Evolutionary conservation across 2,113 vertebrate genomes (phyloP), one percentile per base, ranked within the genome.

Genomic region (Cottus gobio): DNA sequence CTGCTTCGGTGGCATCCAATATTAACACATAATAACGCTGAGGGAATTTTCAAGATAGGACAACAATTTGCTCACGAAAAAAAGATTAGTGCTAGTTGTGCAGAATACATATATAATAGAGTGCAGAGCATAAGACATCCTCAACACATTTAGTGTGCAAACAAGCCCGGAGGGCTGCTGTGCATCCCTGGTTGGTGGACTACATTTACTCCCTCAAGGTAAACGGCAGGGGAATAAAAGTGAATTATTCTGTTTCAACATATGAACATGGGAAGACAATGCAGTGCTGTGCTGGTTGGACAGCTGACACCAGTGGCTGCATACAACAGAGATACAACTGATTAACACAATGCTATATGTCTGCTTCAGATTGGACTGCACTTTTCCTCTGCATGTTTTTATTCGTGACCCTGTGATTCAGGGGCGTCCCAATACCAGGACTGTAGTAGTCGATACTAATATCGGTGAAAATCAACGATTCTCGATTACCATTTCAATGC

Each of bases 51-150:
- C 39, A 57, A 62, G 72, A 65, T 66, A 61, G 68, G 42, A 61
- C 60, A 70, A 75, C 58, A 61, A 54, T 78, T 75, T 75, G 46
- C 60, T 74, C 0, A 0, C 13, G 66, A 58, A 64, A 64, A 52
- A 72, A 44, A 44, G 34, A 84, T 84, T 57, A 71, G 31, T 30
- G 48, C 44, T 64, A 42, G 28, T 74, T 75, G 52, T 63, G 78
- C 61, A 77, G 58, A 84, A 74, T 84, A 69, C 77, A 77, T 66
- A 62, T 71, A 52, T 75, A 78, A 50, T 36, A 61, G 65, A 75
- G 44, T 24, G 58, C 36, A 54, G 26, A 46, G 36, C 52, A 80
- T 88, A 77, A 70, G 22, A 69, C 56, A 64, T 42, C 34, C 36
- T 52, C 37, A 63, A 28, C 24, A 65, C 48, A 52, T 76, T 77